Percentiles rank a stretch among this genome's conserved stretches.
Conservation (phyloP, 1,140 invertebrate species). For the Antheraea mylitta region DNA sequence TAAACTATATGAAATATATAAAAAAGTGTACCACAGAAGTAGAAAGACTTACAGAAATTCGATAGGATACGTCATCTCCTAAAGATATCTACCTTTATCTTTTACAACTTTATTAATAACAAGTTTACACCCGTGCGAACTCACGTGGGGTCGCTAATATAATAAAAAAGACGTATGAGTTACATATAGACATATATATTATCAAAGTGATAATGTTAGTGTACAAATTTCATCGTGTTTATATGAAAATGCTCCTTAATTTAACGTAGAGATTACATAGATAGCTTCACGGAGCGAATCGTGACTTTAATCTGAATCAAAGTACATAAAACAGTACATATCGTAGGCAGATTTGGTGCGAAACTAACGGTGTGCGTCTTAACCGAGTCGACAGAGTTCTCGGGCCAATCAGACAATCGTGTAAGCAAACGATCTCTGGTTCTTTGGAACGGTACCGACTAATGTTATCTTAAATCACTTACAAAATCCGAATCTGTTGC, state of each 20-base stretch:
- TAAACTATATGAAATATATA: no score
- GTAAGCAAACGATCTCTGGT: slow-evolving; percentile 46
- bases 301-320: slow-evolving; percentile 72
- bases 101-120: no score
- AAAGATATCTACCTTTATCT: no score
- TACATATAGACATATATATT: background rate
- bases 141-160: no score
- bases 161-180: background rate
- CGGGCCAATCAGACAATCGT: slow-evolving; percentile 45
- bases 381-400: slow-evolving; percentile 17
- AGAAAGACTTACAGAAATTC: no score
- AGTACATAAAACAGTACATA: slow-evolving; percentile 51
- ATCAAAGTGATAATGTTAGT: slow-evolving; percentile 27
- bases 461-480: slow-evolving; percentile 51
- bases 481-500: slow-evolving; percentile 34
- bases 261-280: slow-evolving; percentile 56
- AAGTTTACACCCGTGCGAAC: no score
- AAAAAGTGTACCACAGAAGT: no score
- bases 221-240: slow-evolving; percentile 45
- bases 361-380: slow-evolving; percentile 49
- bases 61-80: no score
- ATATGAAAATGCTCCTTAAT: slow-evolving; percentile 60
- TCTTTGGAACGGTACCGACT: slow-evolving; percentile 51
- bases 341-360: slow-evolving; percentile 74
- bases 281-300: slow-evolving; percentile 60